Evolutionary conservation across 2,888 invertebrate genomes (phyloP), one percentile per base, ranked within the genome.

Genomic region (Frankliniella intonsa): DNA sequence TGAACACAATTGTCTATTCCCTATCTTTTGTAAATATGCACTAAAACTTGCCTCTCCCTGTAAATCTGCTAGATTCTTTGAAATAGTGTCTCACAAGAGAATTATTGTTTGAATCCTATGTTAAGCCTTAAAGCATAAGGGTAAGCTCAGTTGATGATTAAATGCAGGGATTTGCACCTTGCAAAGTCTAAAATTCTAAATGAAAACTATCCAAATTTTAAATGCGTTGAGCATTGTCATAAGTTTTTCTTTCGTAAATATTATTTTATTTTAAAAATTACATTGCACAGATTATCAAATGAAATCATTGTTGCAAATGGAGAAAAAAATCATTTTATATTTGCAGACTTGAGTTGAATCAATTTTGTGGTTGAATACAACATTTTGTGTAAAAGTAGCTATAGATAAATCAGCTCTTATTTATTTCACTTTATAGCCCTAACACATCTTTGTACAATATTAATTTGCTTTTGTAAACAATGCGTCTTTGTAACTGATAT

Each of bases 391-490:
- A 1, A 9, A 9, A 8, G 25, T 22, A 25, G 12, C 10, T 10
- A 12, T 22, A 76, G 12, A 25, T 12, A 25, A 76, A 22, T 12
- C 69, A 76, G 25, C 69, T 76, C 25, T 12, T 76, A 76, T 76
- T 76, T 76, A 76, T 76, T 76, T 76, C 69, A 76, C 69, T 11
- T 76, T 76, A 0, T 76, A 25, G 12, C 10, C 12, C 12, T 76
- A 76, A 25, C 69, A 25, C n/a, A 12, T 22, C 22, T 25, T 8
- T 76, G 69, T 76, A 76, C 12, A 12, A 69, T 25, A 25, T 76
- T 76, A 22, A 19, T 12, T 55, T 14, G 69, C 69, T 76, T 76
- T 76, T 76, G 69, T 76, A 76, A 76, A 76, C 22, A 76, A 12
- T 25, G 69, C 69, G n/a, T 76, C 7, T n/a, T 76, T 25, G 25